Evolutionary conservation across 2,797 vertebrate genomes (phyloP), one percentile per base, ranked within the genome.

Genomic region (Bradypus variegatus): DNA sequence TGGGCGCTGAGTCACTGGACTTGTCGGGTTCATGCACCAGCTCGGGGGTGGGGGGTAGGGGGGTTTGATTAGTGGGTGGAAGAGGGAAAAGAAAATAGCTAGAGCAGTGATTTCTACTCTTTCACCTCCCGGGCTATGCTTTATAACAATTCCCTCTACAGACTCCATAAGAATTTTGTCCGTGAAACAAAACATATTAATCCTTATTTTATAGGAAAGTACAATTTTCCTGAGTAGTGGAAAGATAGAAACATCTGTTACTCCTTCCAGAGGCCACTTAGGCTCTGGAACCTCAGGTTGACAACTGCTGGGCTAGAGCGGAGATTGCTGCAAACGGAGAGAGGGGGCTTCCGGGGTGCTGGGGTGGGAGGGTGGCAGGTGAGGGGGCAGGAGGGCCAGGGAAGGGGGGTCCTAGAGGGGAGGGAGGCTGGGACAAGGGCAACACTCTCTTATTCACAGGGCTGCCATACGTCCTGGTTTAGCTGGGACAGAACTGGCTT

Each of bases 1-100:
- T 5, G 38, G 1, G 53, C 16, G 7, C 0, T 27, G 65, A 36
- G 38, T 27, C 3, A 13, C 10, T 4, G 15, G 76, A n/a, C n/a
- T 11, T 8, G 76, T 19, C 36, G 19, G 31, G 6, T 45, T 3
- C 50, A 21, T 15, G 62, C 8, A 1, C 5, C 6, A 29, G 9
- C 33, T 13, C 14, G 3, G 31, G 0, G 45, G 76, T 8, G 29
- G 33, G 53, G 5, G 65, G 38, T 29, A 14, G 53, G 77, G 41
- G 18, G 31, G 53, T 70, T 48, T 64, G 87, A 36, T 62, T 14
- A 38, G 36, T 36, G 31, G 76, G 33, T 70, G 50, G 8, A 23
- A 81, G 53, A 23, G 25, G 33, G 33, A n/a, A 48, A 81, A 16
- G 58, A 60, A 62, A 50, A 45, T 29, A 29, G 33, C 86, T 18